Evolutionary conservation across 1,140 invertebrate genomes (phyloP), one percentile per base, ranked within the genome.

Genomic region (Vanessa tameamea): DNA sequence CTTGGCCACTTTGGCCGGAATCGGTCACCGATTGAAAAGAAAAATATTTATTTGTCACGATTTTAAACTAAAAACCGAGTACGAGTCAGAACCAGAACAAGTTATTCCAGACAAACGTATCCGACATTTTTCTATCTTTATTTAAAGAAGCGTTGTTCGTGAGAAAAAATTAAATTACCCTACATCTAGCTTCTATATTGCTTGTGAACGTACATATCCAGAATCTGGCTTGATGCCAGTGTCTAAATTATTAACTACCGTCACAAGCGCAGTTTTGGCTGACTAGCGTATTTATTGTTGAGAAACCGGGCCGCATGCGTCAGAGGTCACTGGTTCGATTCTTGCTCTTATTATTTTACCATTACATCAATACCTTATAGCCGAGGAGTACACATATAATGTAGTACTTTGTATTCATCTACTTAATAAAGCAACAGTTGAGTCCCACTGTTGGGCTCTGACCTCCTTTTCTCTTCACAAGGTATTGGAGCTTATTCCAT

Each of bases 221-320:
- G 55, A 61, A 61, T 69, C 23, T 69, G 68, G 68, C 68, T 26
- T 0, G 20, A 61, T 26, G 68, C 68, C 68, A 69, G 68, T 50
- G 68, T 51, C 59, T 70, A 63, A 70, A 64, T 70, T 70, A 70
- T 63, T 51, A 57, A 63, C 59, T 63, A 23, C 37, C 51, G 65
- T 57, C 48, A 53, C 48, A 67, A 14, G 23, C 12, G 23, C 4
- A 37, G 26, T n/a, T 31, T 37, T 61, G 57, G 23, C 57, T 61
- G 57, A 61, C 57, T 31, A 14, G 31, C 4, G 57, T 16, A 37
- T 26, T 31, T 37, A 37, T 61, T 13, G 55, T 26, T 14, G 23
- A 31, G 4, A 59, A 26, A 14, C 6, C 7, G 53, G 6, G n/a
- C 8, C 48, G 55, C 23, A 12, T 12, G 23, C 55, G 13, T 6